Conservation (phyloP, 2,113 vertebrate species). For the Chionis minor region DNA sequence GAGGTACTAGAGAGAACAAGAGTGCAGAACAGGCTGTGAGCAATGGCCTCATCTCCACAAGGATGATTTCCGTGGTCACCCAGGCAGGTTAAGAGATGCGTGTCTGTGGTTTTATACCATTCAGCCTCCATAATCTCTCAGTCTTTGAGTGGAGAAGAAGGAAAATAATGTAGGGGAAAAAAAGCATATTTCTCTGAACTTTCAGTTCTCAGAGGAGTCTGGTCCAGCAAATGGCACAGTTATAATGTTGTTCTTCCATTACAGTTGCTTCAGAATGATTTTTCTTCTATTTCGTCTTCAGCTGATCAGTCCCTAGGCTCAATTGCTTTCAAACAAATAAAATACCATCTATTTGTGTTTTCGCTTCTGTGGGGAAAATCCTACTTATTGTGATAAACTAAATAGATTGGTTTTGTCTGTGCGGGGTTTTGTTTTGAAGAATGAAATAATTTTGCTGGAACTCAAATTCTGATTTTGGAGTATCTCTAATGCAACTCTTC, state of each 20-base stretch:
- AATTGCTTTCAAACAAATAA: conserved; percentile 32
- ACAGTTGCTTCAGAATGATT: conserved; percentile 37
- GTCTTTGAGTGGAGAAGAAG: background rate
- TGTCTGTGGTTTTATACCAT: background rate
- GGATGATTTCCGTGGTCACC: background rate
- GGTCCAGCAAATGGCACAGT: background rate
- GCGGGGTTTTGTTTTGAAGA: conserved; percentile 17
- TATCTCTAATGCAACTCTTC: background rate
- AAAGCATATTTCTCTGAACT: background rate
- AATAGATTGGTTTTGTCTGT: conserved; percentile 9
- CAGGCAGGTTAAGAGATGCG: background rate
- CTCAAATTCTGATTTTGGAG: background rate
- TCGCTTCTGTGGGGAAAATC: conserved; percentile 12
- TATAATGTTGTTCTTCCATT: background rate
- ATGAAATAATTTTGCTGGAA: conserved; percentile 20
- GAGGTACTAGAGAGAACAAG: background rate
- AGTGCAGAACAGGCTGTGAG: background rate
- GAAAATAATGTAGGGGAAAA: fast-evolving
- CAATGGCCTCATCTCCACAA: background rate
- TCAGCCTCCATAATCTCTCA: background rate
- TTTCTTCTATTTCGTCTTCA: conserved; percentile 32
- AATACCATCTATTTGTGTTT: conserved; percentile 32
- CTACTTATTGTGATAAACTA: conserved; percentile 34
- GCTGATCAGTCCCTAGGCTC: conserved; percentile 36
- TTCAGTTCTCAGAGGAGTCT: conserved; percentile 8